Percentiles rank a stretch among this genome's conserved stretches.
Conservation (phyloP, 2,888 invertebrate species). For the Melieria omissa region DNA sequence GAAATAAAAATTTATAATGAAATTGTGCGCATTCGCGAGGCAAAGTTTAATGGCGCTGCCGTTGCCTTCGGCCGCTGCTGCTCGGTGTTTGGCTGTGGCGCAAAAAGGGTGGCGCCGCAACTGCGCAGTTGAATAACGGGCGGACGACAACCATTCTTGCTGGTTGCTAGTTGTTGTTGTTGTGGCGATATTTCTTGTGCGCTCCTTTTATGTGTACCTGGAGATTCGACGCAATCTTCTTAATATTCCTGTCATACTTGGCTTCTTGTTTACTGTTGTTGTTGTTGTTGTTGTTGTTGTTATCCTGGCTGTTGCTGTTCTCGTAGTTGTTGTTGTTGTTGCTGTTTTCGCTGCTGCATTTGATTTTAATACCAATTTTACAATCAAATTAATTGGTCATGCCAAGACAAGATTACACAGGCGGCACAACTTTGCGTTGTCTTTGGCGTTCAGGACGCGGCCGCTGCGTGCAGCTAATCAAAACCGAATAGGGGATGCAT, state of each 20-base stretch:
- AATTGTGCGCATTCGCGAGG: conserved; percentile 4
- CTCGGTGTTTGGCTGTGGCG: neutral
- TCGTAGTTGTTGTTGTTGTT: neutral
- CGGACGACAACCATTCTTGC: neutral
- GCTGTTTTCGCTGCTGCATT: conserved; percentile 45
- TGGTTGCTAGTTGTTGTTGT: neutral
- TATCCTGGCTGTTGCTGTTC: neutral
- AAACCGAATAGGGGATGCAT: neutral
- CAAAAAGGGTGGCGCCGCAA: neutral
- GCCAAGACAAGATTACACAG: conserved; percentile 60
- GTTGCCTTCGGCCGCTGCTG: no score
- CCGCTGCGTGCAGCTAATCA: neutral
- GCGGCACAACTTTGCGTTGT: neutral
- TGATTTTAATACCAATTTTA: conserved; percentile 66
- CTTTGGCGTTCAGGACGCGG: no score
- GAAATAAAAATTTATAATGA: neutral
- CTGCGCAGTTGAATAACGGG: neutral
- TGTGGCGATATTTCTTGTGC: no score
- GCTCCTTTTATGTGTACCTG: no score
- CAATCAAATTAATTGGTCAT: conserved; percentile 67
- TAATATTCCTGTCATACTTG: conserved; percentile 36
- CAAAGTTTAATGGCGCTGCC: neutral
- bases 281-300: conserved; percentile 14
- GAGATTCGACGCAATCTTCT: conserved; percentile 11
- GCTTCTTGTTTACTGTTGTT: conserved; percentile 9